Evolutionary conservation across 2,113 vertebrate genomes (phyloP), one percentile per base, ranked within the genome.

Genomic region (Semnopithecus entellus): DNA sequence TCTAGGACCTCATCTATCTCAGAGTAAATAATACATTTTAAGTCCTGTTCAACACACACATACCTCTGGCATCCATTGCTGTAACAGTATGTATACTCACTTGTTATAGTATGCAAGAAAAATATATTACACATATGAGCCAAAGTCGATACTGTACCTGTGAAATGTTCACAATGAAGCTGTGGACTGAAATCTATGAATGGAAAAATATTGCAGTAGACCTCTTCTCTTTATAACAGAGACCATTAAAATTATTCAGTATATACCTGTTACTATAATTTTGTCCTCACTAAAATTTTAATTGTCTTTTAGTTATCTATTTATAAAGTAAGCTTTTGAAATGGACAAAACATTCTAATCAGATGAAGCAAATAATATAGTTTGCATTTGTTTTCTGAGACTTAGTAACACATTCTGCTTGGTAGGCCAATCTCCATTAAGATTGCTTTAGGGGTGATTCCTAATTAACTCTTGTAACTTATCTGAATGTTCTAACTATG

Each of bases 21-120:
- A 88, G 18, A 75, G 55, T 79, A 8, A 43, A 17, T 30, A 88
- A 68, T 5, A 32, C 4, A 23, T 76, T 59, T 64, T 43, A 80
- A 32, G 35, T 88, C 22, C 0, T 83, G 20, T 80, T 84, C 17
- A 76, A 43, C 13, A 43, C 20, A 92, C 22, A 78, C 22, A 50
- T 52, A 87, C 12, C 48, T 50, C 18, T 73, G 91, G 25, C 5
- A n/a, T 55, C 12, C 17, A 73, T 14, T 68, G 32, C 4, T 48
- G 1, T 50, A 61, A 68, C 3, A 52, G 4, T 64, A 43, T 32
- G 2, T 35, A n/a, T 40, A 55, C 3, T 72, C 2, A 1, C 2
- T 83, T 70, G 13, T 45, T 84, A 61, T 0, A 45, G 4, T 79
- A 18, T 72, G 3, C 72, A 88, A 43, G 3, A 48, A 92, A 90